Base-by-base conservation (phyloP, 2,888 invertebrate species). In the Pterostichus niger region DNA sequence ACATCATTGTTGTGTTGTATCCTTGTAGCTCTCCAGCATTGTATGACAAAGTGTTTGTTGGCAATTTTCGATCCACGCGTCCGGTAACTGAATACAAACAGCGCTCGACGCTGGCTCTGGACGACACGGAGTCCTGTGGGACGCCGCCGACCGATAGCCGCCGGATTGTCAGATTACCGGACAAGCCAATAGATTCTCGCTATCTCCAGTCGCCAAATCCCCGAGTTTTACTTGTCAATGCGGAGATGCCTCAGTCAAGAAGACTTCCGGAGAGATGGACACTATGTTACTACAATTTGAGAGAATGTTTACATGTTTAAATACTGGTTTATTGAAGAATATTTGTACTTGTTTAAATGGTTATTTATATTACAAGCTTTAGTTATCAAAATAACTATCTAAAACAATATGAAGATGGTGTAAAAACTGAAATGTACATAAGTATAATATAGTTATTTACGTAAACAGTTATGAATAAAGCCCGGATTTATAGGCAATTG, bases 111-210 rank as follows among this genome's bases (percentile, higher is more conserved):
- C 15, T 54, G 35, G 10, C 40, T 13, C 13, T 13, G 35, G 64
- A 35, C n/a, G 64, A 31, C 52, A 11, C 76, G 31, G 40, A 52
- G 10, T 33, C 15, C 71, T 40, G 71, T 52, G 52, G 76, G 76
- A 76, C 54, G 49, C 33, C 13, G 76, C 10, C 52, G 76, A 31
- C 76, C 59, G 80, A 80, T 80, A 46, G 80, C 68, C 24, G 86
- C 80, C 24, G 87, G 87, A 86, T 87, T 86, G 86, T 86, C 86
- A 86, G 86, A 87, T 87, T 87, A 87, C 86, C 85, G 86, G 86
- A 86, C 87, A 86, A 87, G 86, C 86, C 87, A 87, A 87, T 87
- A 87, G 86, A 86, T 86, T 86, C 84, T 85, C 85, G 85, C 85
- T 86, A 86, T 86, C 86, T 83, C 84, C 82, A 77, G 84, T 81